Percentiles rank a stretch among this genome's conserved stretches.
Evolutionary conservation across 2,113 vertebrate species (phyloP).

Genomic region (Cochlearius cochlearius): DNA sequence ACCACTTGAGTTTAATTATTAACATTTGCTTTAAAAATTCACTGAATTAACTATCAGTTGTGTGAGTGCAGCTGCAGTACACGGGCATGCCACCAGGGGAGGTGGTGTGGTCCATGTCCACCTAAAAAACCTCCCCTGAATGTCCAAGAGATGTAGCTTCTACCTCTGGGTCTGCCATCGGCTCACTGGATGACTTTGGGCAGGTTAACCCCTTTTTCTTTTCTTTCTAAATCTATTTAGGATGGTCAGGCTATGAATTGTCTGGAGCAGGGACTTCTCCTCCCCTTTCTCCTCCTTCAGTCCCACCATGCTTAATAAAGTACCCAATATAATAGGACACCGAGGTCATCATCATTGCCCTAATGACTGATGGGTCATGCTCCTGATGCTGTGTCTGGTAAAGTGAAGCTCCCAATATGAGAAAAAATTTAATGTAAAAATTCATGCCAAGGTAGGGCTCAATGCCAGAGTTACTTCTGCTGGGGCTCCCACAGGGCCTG

Average conservation of each 20-base stretch:
- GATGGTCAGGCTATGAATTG: background rate
- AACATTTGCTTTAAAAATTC: slow-evolving; percentile 34
- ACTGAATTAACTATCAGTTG: background rate
- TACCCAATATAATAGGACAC: background rate
- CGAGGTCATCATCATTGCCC: background rate
- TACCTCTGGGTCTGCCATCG: background rate
- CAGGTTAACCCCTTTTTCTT: background rate
- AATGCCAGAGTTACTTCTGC: background rate
- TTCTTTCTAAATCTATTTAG: background rate
- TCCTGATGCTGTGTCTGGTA: background rate
- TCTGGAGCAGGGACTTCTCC: background rate
- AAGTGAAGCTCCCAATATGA: background rate
- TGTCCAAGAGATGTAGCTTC: background rate
- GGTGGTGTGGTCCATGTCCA: background rate
- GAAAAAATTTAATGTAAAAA: background rate
- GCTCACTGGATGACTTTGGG: background rate
- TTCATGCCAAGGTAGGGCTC: background rate
- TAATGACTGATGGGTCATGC: background rate
- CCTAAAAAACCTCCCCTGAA: background rate
- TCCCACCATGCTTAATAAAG: background rate
- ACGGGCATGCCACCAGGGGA: background rate
- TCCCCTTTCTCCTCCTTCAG: background rate
- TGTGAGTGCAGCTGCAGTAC: background rate
- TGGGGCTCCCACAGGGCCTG: background rate
- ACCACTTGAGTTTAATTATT: slow-evolving; percentile 46